Conservation (phyloP, 2,113 vertebrate genomes). For the Hyla sarda region DNA sequence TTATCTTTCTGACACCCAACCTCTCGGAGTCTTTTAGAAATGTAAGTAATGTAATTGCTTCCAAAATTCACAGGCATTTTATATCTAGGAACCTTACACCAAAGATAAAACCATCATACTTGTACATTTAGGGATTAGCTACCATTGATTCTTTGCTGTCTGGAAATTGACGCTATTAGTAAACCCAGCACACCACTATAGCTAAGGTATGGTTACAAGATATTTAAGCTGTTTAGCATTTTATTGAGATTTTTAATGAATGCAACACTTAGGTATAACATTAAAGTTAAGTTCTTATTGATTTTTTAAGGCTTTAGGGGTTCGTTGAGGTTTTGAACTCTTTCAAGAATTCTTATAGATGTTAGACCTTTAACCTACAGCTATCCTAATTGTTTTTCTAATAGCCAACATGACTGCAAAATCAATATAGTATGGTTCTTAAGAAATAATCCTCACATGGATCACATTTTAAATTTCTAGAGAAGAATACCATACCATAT, state of each 20-base stretch:
- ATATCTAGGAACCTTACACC: not conserved
- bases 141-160: not conserved
- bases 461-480: not conserved
- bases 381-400: not conserved
- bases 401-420: not conserved
- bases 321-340: not conserved
- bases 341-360: not conserved
- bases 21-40: not conserved
- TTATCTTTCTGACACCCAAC: constrained; percentile 36
- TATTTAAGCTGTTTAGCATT: not conserved
- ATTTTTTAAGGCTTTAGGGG: not conserved
- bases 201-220: not conserved
- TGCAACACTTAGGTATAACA: not conserved
- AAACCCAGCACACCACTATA: not conserved
- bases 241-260: not conserved
- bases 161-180: not conserved
- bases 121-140: not conserved
- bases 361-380: not conserved
- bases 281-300: not conserved
- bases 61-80: not conserved
- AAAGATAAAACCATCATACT: constrained; percentile 4
- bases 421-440: not conserved
- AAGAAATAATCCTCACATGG: not conserved
- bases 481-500: not conserved
- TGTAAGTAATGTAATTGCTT: constrained; percentile 15